Conservation (phyloP, 1,140 invertebrate species). For the Caenorhabditis briggsae region DNA sequence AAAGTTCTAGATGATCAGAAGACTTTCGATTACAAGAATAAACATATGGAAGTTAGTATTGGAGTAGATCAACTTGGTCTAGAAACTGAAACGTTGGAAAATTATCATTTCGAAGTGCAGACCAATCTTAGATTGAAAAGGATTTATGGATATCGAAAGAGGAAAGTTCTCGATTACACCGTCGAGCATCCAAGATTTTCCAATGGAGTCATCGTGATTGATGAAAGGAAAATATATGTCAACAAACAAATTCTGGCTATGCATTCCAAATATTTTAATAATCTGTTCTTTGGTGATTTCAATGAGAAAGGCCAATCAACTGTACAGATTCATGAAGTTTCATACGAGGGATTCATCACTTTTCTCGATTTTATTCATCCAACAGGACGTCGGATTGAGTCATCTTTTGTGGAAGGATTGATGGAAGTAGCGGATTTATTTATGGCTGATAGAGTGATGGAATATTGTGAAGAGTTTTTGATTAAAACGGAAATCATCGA, state of each 20-base stretch:
- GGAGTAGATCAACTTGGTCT: too few relatives aligned
- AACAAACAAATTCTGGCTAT: not conserved
- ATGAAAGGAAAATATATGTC: not conserved
- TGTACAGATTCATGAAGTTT: not conserved
- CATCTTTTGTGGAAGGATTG: not conserved
- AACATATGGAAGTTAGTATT: not conserved
- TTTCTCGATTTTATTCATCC: conserved; percentile 32
- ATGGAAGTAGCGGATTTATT: conserved; percentile 15
- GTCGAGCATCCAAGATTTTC: not conserved
- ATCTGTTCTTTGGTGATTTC: not conserved
- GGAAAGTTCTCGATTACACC: not conserved
- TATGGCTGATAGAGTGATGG: not conserved
- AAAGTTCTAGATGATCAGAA: not conserved
- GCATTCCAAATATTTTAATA: not conserved
- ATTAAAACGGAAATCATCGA: not conserved
- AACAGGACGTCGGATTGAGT: not conserved
- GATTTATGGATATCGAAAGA: conserved; percentile 18
- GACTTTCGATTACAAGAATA: conserved; percentile 5
- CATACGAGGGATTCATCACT: not conserved
- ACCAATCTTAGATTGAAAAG: not conserved
- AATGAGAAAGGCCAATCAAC: not conserved
- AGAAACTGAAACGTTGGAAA: not conserved
- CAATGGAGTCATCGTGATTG: not conserved
- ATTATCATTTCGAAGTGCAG: not conserved
- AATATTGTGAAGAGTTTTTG: conserved; percentile 11